Conservation (phyloP, 92 coral and sea anemone genomes). For the Phenganax stokvisi region DNA sequence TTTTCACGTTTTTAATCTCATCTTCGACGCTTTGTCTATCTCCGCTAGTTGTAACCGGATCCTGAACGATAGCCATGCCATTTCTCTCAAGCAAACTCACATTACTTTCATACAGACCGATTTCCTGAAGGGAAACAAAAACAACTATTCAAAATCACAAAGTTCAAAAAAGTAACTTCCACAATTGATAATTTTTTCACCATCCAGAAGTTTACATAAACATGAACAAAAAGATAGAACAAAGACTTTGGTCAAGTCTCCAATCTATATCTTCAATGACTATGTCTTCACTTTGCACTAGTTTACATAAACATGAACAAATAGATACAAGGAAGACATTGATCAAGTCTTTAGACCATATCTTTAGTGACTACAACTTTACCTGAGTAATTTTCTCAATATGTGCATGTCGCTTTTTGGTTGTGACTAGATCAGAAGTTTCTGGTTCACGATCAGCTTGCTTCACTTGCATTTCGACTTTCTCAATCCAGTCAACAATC, state of each 20-base stretch:
- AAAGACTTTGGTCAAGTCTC: too few species aligned
- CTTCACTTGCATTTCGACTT: neutral
- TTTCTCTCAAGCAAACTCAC: slow-evolving; percentile 21
- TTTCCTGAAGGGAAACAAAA: neutral
- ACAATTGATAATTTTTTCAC: too few species aligned
- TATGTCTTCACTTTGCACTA: too few species aligned
- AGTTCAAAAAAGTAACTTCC: too few species aligned
- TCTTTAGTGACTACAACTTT: too few species aligned
- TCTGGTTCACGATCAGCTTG: neutral
- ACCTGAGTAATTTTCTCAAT: slow-evolving; percentile 21
- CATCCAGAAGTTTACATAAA: too few species aligned
- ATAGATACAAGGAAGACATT: too few species aligned
- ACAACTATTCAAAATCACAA: too few species aligned
- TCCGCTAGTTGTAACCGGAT: slow-evolving; percentile 9
- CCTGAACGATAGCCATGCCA: slow-evolving; percentile 4
- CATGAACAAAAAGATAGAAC: too few species aligned
- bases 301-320: too few species aligned
- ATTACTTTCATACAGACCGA: slow-evolving; percentile 16
- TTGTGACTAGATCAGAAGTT: neutral
- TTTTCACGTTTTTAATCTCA: slow-evolving; percentile 14
- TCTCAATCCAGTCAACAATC: slow-evolving; percentile 1
- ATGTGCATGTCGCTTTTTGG: slow-evolving; percentile 7
- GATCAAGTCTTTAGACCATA: too few species aligned
- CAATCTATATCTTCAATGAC: too few species aligned
- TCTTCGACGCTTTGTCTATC: slow-evolving; percentile 19